Evolutionary conservation across 1,140 invertebrate species (phyloP), one percentile per base, ranked within the genome.

Genomic region (Hylaeus anthracinus): DNA sequence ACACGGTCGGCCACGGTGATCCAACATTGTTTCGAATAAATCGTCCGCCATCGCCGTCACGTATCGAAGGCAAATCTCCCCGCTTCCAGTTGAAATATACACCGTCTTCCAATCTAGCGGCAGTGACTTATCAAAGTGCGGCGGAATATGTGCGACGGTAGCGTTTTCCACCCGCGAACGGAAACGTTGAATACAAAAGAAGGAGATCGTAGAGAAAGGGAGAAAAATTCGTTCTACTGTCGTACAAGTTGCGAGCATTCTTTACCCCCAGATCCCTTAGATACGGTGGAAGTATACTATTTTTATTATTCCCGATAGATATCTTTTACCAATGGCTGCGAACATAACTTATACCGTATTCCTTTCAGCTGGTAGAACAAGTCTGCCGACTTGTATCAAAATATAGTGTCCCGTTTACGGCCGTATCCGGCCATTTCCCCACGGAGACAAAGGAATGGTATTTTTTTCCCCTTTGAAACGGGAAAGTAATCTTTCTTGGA

Each of bases 71-170:
- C 12, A 51, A 41, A 41, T 69, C 64, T 60, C 26, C 45, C 45
- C 60, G 43, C 69, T 45, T 65, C 45, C 39, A 39, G 64, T 70
- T 83, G 83, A 83, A 66, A 83, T 73, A 79, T 70, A 69, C 75
- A 72, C n/a, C 69, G 5, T 1, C 53, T 72, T 73, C 53, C 75
- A 56, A 58, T 26, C 58, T 41, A 76, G 53, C 41, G 53, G 26
- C 43, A 10, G 74, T 58, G 66, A 78, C 75, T 80, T 85, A 69
- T 85, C 82, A 84, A 84, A 84, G 65, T 43, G 71, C 69, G 76
- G 63, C 37, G 69, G 82, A 84, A 85, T 85, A 84, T 84, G 60
- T 80, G 82, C 78, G 48, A 56, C 71, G 71, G 66, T 65, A 58
- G 71, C 82, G 72, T 80, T 85, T 85, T 74, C 66, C 76, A 61